phyloP scores from a whole-genome alignment of 2,888 invertebrate species.

The Sepiola atlantica region DNA sequence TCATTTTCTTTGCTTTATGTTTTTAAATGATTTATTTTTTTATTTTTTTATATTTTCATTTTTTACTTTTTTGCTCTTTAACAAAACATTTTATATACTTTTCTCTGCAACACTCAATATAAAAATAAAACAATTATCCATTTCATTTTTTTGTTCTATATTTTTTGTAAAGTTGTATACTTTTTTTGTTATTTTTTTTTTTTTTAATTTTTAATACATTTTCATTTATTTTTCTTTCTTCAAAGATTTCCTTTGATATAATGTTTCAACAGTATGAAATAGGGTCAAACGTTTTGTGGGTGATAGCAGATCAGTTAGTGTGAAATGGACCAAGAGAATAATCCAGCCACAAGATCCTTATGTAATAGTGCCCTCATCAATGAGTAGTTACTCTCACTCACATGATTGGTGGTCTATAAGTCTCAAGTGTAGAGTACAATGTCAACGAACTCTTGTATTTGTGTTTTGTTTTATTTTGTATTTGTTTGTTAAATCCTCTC shows the following conservation, averaged over 20 bases:
- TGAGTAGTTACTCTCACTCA: not conserved
- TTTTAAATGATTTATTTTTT: not conserved
- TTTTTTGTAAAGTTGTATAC: not conserved
- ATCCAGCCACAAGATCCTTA: slow-evolving; percentile 1
- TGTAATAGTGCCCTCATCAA: slow-evolving; percentile 32
- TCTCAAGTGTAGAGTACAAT: slow-evolving; percentile 20
- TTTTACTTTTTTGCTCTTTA: slow-evolving; percentile 32
- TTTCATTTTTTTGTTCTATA: not conserved
- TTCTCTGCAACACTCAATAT: slow-evolving; percentile 21
- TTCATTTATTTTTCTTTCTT: not conserved
- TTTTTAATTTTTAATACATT: slow-evolving; percentile 15
- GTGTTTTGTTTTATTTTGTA: too few species aligned
- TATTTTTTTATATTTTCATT: not conserved
- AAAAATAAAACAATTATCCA: not conserved
- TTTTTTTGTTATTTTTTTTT: slow-evolving; percentile 1
- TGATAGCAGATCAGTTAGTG: not conserved
- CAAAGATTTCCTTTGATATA: not conserved
- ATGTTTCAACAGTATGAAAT: slow-evolving; percentile 22
- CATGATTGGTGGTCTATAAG: slow-evolving; percentile 32
- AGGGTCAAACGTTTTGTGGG: not conserved
- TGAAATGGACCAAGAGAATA: not conserved
- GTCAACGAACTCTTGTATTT: not conserved
- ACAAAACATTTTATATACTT: slow-evolving; percentile 32
- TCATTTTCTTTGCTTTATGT: not conserved
- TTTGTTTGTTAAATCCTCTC: not conserved